Conservation (phyloP, 2,797 vertebrate genomes). For the Hybognathus amarus region DNA sequence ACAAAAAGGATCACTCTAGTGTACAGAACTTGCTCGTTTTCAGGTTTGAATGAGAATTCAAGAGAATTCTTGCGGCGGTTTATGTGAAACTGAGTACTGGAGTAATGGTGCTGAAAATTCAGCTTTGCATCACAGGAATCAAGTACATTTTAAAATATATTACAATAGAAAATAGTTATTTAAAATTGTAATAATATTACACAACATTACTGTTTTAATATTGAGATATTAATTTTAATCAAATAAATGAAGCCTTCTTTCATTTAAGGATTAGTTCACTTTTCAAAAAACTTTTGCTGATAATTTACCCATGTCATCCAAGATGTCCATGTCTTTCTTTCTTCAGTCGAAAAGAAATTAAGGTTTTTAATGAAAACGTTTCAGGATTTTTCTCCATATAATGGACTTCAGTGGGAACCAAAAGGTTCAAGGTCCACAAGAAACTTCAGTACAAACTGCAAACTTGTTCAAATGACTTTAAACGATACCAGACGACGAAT, state of each 20-base stretch:
- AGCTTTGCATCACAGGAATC: not conserved
- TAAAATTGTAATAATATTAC: not conserved
- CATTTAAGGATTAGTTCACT: too few species aligned
- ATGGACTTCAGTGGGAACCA: too few species aligned
- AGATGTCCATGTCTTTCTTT: too few species aligned
- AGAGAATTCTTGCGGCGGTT: not conserved
- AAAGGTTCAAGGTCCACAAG: too few species aligned
- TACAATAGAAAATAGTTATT: not conserved
- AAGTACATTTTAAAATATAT: not conserved
- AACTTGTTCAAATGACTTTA: too few species aligned
- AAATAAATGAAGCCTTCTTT: not conserved
- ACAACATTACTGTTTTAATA: not conserved
- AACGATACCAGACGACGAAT: too few species aligned
- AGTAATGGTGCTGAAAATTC: not conserved
- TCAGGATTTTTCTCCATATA: too few species aligned
- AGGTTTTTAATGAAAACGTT: too few species aligned
- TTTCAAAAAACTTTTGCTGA: too few species aligned
- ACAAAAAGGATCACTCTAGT: not conserved
- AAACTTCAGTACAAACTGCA: too few species aligned
- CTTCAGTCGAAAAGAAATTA: too few species aligned
- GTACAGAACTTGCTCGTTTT: not conserved
- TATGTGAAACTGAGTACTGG: not conserved
- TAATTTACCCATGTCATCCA: too few species aligned
- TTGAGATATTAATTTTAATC: not conserved
- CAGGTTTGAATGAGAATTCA: not conserved